These are phyloP conservation scores for Digitonthophagus gazella DNA, from an alignment of 2,888 invertebrate species.

Conservation along the genomic window DNA sequence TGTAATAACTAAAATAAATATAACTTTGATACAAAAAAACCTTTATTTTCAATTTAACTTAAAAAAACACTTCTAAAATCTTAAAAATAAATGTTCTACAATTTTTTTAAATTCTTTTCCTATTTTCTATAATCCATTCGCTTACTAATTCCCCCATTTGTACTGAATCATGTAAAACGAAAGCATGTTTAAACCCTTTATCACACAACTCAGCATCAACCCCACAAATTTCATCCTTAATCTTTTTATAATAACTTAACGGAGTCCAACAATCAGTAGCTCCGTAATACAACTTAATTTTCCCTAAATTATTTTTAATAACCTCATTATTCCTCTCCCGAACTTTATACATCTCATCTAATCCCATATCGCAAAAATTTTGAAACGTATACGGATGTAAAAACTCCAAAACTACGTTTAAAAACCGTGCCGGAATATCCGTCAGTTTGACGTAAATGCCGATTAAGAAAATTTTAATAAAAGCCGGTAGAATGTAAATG, in stretches of 20 bases:
- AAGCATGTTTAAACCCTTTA: constrained; percentile 70
- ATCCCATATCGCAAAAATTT: constrained; percentile 69
- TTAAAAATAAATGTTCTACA: too few species aligned
- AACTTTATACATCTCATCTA: constrained; percentile 79
- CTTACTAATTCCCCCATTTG: constrained; percentile 53
- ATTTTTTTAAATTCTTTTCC: not conserved
- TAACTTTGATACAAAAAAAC: too few species aligned
- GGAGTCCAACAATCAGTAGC: constrained; percentile 83
- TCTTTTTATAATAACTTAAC: constrained; percentile 63
- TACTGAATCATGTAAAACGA: constrained; percentile 68
- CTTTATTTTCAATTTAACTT: too few species aligned
- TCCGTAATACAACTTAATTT: constrained; percentile 79
- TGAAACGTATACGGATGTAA: constrained; percentile 60
- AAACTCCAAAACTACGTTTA: constrained; percentile 57
- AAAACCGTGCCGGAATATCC: constrained; percentile 55
- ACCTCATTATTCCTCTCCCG: constrained; percentile 62
- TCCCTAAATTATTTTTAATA: constrained; percentile 53
- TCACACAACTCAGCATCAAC: constrained; percentile 62
- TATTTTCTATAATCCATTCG: constrained; percentile 35
- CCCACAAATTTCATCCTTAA: constrained; percentile 61
- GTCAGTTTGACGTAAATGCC: constrained; percentile 56
- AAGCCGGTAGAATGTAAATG: constrained; percentile 56
- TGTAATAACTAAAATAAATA: too few species aligned
- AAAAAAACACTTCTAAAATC: too few species aligned
- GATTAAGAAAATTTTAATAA: constrained; percentile 55